Evolutionary conservation across 2,888 invertebrate genomes (phyloP).

Genomic region (Dioctria rufipes): DNA sequence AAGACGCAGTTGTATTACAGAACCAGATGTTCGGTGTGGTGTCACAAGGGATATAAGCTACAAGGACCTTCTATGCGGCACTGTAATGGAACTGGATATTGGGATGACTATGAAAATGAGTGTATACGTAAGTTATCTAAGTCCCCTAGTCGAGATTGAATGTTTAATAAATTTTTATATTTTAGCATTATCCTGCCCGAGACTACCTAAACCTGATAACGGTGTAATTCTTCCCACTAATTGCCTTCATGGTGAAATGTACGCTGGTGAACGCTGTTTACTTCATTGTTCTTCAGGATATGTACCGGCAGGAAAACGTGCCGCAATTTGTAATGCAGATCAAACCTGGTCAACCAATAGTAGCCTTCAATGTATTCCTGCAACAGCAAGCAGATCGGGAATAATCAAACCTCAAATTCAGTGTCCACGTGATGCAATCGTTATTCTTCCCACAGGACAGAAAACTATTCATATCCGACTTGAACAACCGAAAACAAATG

Average conservation of each 20-base stretch:
- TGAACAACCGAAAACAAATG: constrained; percentile 75
- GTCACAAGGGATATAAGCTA: constrained; percentile 73
- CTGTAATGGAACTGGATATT: constrained; percentile 73
- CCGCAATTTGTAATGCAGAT: constrained; percentile 66
- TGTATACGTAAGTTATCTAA: constrained; percentile 72
- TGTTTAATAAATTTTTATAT: constrained; percentile 3
- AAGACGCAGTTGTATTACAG: constrained; percentile 68
- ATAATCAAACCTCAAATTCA: constrained; percentile 75
- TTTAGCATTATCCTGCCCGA: constrained; percentile 72
- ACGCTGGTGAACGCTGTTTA: constrained; percentile 72
- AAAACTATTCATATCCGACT: constrained; percentile 70
- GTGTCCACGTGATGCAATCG: constrained; percentile 77
- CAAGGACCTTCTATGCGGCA: constrained; percentile 72
- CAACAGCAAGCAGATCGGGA: constrained; percentile 56
- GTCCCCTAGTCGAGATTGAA: background rate
- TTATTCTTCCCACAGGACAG: constrained; percentile 72
- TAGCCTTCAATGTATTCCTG: constrained; percentile 66
- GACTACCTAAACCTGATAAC: constrained; percentile 71
- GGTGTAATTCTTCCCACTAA: constrained; percentile 73
- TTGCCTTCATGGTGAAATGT: constrained; percentile 72
- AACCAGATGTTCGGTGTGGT: constrained; percentile 68
- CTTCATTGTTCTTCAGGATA: constrained; percentile 73
- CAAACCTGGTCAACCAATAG: constrained; percentile 68
- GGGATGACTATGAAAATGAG: constrained; percentile 71
- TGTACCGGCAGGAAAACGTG: constrained; percentile 65